Percentiles rank a stretch among this genome's conserved stretches.
phyloP scores from a whole-genome alignment of 2,113 vertebrate genomes.

The Leucopternis melanops region DNA sequence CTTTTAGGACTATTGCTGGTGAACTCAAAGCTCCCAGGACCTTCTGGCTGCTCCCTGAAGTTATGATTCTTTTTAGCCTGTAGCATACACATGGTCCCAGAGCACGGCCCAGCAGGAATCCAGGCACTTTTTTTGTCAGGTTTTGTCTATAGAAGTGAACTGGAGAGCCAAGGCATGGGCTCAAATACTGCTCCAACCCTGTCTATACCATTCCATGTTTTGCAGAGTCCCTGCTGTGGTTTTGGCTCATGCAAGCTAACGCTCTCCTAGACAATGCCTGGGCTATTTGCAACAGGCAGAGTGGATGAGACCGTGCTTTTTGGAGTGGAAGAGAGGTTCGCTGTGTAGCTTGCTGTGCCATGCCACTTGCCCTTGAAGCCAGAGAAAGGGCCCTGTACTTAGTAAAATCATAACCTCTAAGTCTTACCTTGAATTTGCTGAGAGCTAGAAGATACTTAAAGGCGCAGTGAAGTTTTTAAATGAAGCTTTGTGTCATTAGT shows the following conservation, averaged over 20 bases:
- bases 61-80: neutral
- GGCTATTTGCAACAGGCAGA: neutral
- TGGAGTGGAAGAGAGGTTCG: neutral
- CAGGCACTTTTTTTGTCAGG: neutral
- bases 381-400: neutral
- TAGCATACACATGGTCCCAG: neutral
- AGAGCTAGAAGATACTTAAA: neutral
- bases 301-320: neutral
- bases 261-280: neutral
- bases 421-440: neutral
- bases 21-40: neutral
- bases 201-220: neutral
- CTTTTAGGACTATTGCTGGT: neutral
- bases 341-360: neutral
- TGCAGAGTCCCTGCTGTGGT: neutral
- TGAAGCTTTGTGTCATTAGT: slow-evolving; percentile 2
- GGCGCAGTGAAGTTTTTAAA: neutral
- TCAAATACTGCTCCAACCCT: neutral
- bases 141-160: neutral
- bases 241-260: neutral
- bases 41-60: neutral
- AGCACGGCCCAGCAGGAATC: neutral
- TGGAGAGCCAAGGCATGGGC: neutral
- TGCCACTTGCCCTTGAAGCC: neutral
- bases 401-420: neutral